phyloP scores from a whole-genome alignment of 2,888 invertebrate genomes.

The Platynereis dumerilii region DNA sequence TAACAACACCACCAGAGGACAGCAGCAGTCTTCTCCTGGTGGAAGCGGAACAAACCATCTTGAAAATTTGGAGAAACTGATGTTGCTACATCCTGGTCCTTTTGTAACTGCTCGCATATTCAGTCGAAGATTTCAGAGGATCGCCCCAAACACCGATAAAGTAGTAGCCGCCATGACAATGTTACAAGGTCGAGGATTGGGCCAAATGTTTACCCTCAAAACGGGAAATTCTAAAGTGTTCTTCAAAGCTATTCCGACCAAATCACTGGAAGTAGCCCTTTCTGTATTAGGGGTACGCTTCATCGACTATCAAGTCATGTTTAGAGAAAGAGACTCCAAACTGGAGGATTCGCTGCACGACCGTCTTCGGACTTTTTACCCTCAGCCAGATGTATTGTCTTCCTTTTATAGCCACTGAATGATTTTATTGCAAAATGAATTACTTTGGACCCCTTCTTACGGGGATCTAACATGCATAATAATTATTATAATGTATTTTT shows the following conservation, averaged over 20 bases:
- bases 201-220: slow-evolving; percentile 14
- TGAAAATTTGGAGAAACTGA: slow-evolving; percentile 21
- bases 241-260: slow-evolving; percentile 24
- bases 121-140: slow-evolving; percentile 15
- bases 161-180: slow-evolving; percentile 23
- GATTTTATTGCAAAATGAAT: no score
- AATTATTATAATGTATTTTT: no score
- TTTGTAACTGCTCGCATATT: slow-evolving; percentile 27
- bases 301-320: slow-evolving; percentile 26
- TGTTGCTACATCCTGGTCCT: slow-evolving; percentile 26
- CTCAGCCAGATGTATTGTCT: slow-evolving; percentile 13
- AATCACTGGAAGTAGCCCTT: slow-evolving; percentile 19
- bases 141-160: slow-evolving; percentile 7
- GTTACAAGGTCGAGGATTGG: slow-evolving; percentile 19
- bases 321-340: slow-evolving; percentile 24
- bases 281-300: slow-evolving; percentile 16
- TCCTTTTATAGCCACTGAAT: slow-evolving; percentile 20
- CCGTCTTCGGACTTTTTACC: slow-evolving; percentile 11
- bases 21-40: no score
- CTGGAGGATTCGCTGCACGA: slow-evolving; percentile 23
- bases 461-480: no score
- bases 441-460: no score
- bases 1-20: no score
- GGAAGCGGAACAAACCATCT: background rate
- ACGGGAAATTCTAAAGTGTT: slow-evolving; percentile 25